phyloP scores from a whole-genome alignment of 2,888 invertebrate genomes.

The Trilocha varians region DNA sequence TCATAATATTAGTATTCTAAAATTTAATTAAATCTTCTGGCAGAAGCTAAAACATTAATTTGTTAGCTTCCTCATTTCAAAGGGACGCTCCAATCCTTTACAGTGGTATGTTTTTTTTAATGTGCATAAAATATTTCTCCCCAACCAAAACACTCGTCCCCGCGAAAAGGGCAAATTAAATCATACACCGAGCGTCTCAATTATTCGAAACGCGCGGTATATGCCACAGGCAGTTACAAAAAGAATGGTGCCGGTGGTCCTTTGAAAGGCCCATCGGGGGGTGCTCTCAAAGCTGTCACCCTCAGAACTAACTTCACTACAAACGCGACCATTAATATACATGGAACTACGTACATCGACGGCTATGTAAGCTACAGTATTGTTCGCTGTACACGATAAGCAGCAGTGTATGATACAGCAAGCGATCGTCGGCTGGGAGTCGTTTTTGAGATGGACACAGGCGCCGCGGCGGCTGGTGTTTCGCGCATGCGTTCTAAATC shows the following conservation, averaged over 20 bases:
- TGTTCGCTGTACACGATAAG: constrained; percentile 30
- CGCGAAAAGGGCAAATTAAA: constrained; percentile 66
- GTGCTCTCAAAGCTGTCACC: constrained; percentile 66
- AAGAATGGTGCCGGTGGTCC: constrained; percentile 62
- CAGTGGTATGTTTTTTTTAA: constrained; percentile 22
- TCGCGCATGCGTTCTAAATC: constrained; percentile 56
- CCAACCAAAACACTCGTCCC: constrained; percentile 38
- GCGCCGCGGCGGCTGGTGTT: constrained; percentile 61
- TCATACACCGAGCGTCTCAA: constrained; percentile 63
- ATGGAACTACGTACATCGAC: constrained; percentile 27
- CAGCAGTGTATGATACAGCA: constrained; percentile 41
- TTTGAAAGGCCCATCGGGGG: constrained; percentile 66
- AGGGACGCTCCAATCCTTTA: constrained; percentile 13
- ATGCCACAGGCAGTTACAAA: constrained; percentile 54
- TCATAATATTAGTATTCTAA: too few species aligned
- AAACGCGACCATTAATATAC: constrained; percentile 37
- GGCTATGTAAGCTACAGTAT: constrained; percentile 18
- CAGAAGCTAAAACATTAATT: neutral
- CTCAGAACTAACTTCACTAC: constrained; percentile 56
- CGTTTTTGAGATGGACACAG: constrained; percentile 34
- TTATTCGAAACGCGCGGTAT: constrained; percentile 60
- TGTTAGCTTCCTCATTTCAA: neutral
- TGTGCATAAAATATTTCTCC: constrained; percentile 33
- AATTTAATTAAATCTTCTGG: too few species aligned
- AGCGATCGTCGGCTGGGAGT: constrained; percentile 22